Evolutionary conservation across 2,888 invertebrate genomes (phyloP), one percentile per base, ranked within the genome.

Genomic region (Oligia strigilis): DNA sequence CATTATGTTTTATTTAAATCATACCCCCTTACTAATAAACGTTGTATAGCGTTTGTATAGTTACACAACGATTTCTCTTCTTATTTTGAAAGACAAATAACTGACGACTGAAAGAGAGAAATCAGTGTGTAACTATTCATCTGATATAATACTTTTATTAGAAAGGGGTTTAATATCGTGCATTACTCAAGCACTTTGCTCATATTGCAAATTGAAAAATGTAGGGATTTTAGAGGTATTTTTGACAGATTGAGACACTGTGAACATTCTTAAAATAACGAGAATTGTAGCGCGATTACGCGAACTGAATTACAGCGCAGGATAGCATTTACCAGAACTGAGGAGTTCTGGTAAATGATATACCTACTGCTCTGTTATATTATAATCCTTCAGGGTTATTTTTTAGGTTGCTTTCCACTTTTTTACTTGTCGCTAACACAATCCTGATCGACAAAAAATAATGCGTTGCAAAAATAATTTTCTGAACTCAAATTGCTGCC

Each of bases 401-500:
- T 29, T 55, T 14, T 1, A 17, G 17, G 19, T 9, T 2, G 49
- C 29, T 19, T 13, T 43, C 0, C 43, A 49, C n/a, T 60, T 46
- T 46, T 5, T 6, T 66, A 29, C 29, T 4, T 13, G 11, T 73
- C 43, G n/a, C 5, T 17, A 46, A 62, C 60, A 80, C 13, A 40
- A 78, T 49, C 14, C 6, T 29, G 62, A 46, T n/a, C 17, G 40
- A 17, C 17, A 64, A 78, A 73, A 78, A 66, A 64, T 14, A 43
- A 43, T 23, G 0, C 58, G 14, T 75, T 40, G 62, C 29, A 11
- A 46, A 78, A 80, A 43, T 43, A 1, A 46, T 65, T 71, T 62
- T 36, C 23, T 40, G 1, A 14, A 58, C 69, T 17, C 5, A 69
- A 77, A 84, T 60, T 40, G 52, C 72, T 69, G 17, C 23, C 71